phyloP scores from a whole-genome alignment of 2,888 invertebrate species.

The Cryptocephalus primarius region DNA sequence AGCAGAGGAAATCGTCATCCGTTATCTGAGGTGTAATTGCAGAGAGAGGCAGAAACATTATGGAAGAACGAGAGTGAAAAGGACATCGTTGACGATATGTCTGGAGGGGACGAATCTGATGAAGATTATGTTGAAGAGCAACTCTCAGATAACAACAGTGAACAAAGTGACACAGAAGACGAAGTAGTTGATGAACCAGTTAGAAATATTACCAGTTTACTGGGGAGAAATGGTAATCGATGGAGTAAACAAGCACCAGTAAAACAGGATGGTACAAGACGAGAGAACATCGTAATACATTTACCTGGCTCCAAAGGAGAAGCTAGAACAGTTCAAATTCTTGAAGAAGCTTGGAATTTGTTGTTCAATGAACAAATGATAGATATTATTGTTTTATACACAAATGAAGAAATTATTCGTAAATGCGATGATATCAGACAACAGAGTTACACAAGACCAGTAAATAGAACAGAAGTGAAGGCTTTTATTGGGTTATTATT shows the following conservation, averaged over 20 bases:
- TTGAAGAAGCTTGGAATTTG: neutral
- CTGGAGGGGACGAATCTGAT: neutral
- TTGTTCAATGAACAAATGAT: slow-evolving; percentile 2
- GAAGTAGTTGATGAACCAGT: neutral
- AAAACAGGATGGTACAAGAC: neutral
- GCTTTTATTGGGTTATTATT: neutral
- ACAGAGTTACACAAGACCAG: neutral
- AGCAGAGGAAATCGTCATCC: neutral
- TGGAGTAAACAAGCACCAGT: no score
- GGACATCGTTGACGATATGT: neutral
- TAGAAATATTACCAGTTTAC: neutral
- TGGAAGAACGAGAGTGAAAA: neutral
- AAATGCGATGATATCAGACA: neutral
- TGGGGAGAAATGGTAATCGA: neutral
- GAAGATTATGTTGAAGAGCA: neutral
- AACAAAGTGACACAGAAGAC: neutral
- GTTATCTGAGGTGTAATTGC: neutral
- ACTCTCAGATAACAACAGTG: neutral
- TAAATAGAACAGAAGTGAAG: neutral
- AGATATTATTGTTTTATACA: slow-evolving; percentile 1
- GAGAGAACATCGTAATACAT: neutral
- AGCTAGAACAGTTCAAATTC: neutral
- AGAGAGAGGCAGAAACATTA: neutral
- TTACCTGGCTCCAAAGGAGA: neutral
- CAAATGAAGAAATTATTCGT: slow-evolving; percentile 7